A percentile compares a stretch with the other conserved stretches of the same genome.
These are phyloP conservation scores for Drosophila obscura DNA, from an alignment of 1,140 invertebrate genomes.

Conservation along the genomic window DNA sequence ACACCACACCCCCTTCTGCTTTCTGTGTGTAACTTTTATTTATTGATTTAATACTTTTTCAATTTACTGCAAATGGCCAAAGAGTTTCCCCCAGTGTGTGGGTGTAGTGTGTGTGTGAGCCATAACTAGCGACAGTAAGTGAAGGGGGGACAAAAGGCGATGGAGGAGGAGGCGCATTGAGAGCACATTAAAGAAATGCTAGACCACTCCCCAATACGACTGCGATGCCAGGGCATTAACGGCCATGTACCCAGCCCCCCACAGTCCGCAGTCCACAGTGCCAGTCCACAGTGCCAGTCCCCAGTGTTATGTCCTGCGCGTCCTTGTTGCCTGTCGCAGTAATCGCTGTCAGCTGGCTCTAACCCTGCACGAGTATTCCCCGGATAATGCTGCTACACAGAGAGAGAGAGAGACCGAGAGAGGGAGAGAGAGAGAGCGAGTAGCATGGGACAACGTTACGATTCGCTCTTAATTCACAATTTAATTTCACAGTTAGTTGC, in stretches of 20 bases:
- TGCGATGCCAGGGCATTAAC: slow-evolving; percentile 61
- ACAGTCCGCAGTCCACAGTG: not conserved
- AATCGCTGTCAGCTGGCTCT: slow-evolving; percentile 23
- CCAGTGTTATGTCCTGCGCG: not conserved
- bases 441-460: not conserved
- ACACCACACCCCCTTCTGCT: slow-evolving; percentile 34
- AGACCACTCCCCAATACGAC: slow-evolving; percentile 45
- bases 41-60: slow-evolving; percentile 82
- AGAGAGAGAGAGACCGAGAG: no score
- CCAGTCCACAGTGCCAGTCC: not conserved
- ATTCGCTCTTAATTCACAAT: slow-evolving; percentile 72
- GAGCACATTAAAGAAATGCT: slow-evolving; percentile 44
- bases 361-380: no score
- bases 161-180: no score
- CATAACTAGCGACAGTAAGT: slow-evolving; percentile 54
- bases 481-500: slow-evolving; percentile 73
- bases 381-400: no score
- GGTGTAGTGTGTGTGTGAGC: slow-evolving; percentile 25
- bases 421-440: no score
- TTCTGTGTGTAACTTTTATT: slow-evolving; percentile 74
- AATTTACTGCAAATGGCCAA: slow-evolving; percentile 80
- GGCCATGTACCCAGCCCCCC: slow-evolving; percentile 32
- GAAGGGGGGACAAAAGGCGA: not conserved
- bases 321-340: slow-evolving; percentile 4
- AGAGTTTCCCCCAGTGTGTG: slow-evolving; percentile 48